Percentiles rank a stretch among this genome's conserved stretches.
These are phyloP conservation scores for Percina caprodes DNA, from an alignment of 2,113 vertebrate genomes.

Conservation along the genomic window DNA sequence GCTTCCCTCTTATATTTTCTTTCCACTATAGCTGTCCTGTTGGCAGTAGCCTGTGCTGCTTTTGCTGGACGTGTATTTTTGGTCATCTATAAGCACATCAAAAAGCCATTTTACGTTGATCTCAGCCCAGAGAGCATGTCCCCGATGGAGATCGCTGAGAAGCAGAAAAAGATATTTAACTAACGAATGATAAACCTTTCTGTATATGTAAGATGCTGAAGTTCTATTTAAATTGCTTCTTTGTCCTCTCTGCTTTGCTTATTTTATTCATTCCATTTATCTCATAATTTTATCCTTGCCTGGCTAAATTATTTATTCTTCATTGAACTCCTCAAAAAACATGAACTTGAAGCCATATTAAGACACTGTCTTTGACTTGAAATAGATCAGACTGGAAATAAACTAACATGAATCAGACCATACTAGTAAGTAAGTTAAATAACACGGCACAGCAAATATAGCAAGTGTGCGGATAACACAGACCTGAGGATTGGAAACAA, in stretches of 20 bases:
- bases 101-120: conserved; percentile 56
- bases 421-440: background rate
- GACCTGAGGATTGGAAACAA: background rate
- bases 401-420: background rate
- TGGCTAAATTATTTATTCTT: background rate
- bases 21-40: conserved; percentile 55
- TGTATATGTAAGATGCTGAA: background rate
- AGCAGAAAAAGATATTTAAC: conserved; percentile 67
- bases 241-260: background rate
- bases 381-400: background rate
- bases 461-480: background rate
- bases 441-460: background rate
- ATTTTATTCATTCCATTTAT: background rate
- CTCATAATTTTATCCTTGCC: background rate
- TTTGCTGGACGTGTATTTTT: conserved; percentile 50
- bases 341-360: background rate
- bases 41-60: conserved; percentile 61
- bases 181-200: conserved; percentile 9
- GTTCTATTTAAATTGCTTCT: background rate
- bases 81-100: conserved; percentile 68
- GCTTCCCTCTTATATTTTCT: conserved; percentile 3
- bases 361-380: background rate
- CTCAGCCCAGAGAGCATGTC: conserved; percentile 40
- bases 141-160: conserved; percentile 70
- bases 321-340: background rate